phyloP scores from a whole-genome alignment of 2,888 invertebrate species.

The Colostygia pectinataria region DNA sequence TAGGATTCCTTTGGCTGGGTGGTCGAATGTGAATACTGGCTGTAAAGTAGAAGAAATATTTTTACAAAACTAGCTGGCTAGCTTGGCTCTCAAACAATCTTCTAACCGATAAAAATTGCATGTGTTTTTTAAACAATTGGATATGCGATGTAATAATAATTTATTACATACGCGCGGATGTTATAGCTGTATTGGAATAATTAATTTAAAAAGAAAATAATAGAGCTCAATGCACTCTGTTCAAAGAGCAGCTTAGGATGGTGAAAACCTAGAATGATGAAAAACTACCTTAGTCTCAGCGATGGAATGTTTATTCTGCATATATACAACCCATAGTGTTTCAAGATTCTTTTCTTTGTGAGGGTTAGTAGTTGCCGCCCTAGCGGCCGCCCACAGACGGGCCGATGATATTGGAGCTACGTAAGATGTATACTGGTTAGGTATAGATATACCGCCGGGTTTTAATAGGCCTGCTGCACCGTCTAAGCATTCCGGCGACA shows the following conservation, averaged over 20 bases:
- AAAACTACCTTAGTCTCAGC: slow-evolving; percentile 83
- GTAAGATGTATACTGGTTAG: slow-evolving; percentile 92
- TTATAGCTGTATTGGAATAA: too few species aligned
- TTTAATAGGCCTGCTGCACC: slow-evolving; percentile 94
- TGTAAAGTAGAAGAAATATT: slow-evolving; percentile 50
- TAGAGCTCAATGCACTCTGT: too few species aligned
- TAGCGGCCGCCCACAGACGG: slow-evolving; percentile 91
- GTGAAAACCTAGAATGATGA: too few species aligned
- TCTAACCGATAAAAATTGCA: too few species aligned
- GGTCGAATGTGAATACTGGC: slow-evolving; percentile 92
- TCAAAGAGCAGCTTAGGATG: too few species aligned
- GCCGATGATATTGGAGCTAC: slow-evolving; percentile 96
- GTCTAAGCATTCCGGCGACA: slow-evolving; percentile 98
- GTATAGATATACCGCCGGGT: slow-evolving; percentile 95
- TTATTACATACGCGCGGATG: too few species aligned
- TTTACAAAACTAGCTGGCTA: too few species aligned
- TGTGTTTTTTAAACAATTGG: too few species aligned
- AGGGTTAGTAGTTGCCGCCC: slow-evolving; percentile 48
- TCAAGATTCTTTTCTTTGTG: slow-evolving; percentile 82
- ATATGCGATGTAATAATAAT: too few species aligned
- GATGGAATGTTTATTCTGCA: slow-evolving; percentile 92
- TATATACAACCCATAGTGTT: slow-evolving; percentile 96
- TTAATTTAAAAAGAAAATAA: too few species aligned
- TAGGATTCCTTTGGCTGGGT: slow-evolving; percentile 89
- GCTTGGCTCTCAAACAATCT: too few species aligned